Conservation (phyloP, 2,797 vertebrate species). For the Onychomys leucogaster region DNA sequence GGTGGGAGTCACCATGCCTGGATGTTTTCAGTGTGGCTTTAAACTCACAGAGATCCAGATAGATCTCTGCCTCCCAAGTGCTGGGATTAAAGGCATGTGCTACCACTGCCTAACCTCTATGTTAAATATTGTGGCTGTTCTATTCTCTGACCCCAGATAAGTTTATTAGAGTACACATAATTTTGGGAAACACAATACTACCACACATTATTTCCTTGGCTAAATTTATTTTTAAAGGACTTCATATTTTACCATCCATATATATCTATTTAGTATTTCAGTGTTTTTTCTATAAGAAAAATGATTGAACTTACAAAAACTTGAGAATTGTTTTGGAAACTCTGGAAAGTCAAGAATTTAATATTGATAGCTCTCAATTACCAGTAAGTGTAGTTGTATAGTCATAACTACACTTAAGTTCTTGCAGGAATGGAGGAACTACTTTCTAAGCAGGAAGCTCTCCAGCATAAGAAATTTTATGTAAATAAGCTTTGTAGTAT, state of each 20-base stretch:
- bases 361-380: background rate
- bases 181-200: too few species aligned
- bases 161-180: too few species aligned
- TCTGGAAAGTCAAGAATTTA: constrained; percentile 1
- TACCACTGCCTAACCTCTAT: too few species aligned
- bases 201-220: background rate
- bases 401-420: background rate
- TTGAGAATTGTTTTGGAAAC: background rate
- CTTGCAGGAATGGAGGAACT: too few species aligned
- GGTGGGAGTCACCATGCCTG: too few species aligned
- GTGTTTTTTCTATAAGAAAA: background rate
- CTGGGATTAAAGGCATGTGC: too few species aligned
- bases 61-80: too few species aligned
- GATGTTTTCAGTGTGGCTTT: too few species aligned
- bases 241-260: constrained; percentile 19
- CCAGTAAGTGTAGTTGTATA: background rate
- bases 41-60: too few species aligned
- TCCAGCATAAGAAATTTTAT: background rate
- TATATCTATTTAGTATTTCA: background rate
- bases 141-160: too few species aligned
- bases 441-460: background rate
- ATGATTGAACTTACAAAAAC: constrained; percentile 15
- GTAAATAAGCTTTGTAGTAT: background rate
- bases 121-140: too few species aligned
- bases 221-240: background rate